phyloP scores from a whole-genome alignment of 2,797 vertebrate genomes.

The Sebastes hubbsi region DNA sequence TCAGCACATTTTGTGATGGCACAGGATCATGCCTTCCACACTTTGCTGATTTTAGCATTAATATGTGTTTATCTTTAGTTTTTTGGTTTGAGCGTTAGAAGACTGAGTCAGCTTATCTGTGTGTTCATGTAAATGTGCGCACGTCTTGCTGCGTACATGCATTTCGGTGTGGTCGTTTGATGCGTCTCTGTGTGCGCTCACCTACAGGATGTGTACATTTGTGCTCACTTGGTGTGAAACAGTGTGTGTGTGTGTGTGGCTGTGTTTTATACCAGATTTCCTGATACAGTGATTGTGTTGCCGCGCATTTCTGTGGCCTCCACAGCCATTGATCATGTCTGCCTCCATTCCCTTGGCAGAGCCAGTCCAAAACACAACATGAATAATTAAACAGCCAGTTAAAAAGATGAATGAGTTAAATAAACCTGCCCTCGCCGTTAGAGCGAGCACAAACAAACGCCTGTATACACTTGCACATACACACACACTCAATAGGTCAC shows the following conservation, averaged over 20 bases:
- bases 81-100: not conserved
- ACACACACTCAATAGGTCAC: slow-evolving; percentile 33
- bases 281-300: slow-evolving; percentile 15
- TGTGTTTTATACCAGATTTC: slow-evolving; percentile 13
- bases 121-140: not conserved
- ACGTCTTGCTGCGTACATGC: not conserved
- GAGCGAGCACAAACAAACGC: slow-evolving; percentile 48
- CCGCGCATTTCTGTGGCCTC: slow-evolving; percentile 7
- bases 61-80: slow-evolving; percentile 12
- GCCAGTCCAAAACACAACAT: slow-evolving; percentile 65
- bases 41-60: slow-evolving; percentile 29
- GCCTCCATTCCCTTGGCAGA: slow-evolving; percentile 39
- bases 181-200: not conserved
- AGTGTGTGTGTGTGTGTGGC: not conserved
- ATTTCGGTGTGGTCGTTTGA: not conserved
- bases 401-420: slow-evolving; percentile 80
- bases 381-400: slow-evolving; percentile 81
- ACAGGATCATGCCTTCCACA: slow-evolving; percentile 38
- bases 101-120: not conserved
- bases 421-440: slow-evolving; percentile 56
- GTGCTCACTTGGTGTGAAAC: not conserved
- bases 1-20: slow-evolving; percentile 51
- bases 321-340: slow-evolving; percentile 66
- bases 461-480: slow-evolving; percentile 11
- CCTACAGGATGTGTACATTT: not conserved